phyloP scores from a whole-genome alignment of 1,140 invertebrate species.

The Streblospio benedicti region DNA sequence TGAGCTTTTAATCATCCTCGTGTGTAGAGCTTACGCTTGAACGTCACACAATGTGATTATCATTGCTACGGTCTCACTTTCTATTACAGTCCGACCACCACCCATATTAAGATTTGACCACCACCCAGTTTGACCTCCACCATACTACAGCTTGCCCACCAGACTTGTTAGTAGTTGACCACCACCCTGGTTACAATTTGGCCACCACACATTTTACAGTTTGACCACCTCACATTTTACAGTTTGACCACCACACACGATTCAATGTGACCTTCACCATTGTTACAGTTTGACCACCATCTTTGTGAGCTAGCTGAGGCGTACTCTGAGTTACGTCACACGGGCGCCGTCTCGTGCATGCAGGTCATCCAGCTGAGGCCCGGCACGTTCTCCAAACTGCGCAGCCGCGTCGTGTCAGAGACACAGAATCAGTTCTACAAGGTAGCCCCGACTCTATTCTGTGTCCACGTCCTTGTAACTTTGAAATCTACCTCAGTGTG shows the following conservation, averaged over 20 bases:
- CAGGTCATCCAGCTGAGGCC: conserved; percentile 8
- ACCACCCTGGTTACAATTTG: background rate
- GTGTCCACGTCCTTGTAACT: too few relatives aligned
- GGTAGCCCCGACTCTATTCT: too few relatives aligned
- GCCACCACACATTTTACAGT: too few relatives aligned
- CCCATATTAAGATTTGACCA: background rate
- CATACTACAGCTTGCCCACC: background rate
- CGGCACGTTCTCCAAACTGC: background rate
- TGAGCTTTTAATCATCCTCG: too few relatives aligned
- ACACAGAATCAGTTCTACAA: conserved; percentile 9
- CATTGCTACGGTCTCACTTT: background rate
- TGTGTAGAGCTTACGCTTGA: too few relatives aligned
- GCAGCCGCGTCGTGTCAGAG: background rate
- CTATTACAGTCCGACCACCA: background rate
- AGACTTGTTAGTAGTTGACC: background rate
- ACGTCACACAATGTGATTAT: background rate
- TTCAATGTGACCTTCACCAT: too few relatives aligned
- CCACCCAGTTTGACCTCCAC: background rate
- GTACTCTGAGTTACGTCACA: conserved; percentile 9
- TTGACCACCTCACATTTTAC: too few relatives aligned
- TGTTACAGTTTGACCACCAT: conserved; percentile 9
- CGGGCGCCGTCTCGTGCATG: conserved; percentile 7
- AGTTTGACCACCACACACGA: too few relatives aligned
- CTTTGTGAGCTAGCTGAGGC: conserved; percentile 7
- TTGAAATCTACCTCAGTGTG: too few relatives aligned